These are phyloP conservation scores for Corella eumyota DNA, from an alignment of 23 tunicate genomes.

Conservation along the genomic window DNA sequence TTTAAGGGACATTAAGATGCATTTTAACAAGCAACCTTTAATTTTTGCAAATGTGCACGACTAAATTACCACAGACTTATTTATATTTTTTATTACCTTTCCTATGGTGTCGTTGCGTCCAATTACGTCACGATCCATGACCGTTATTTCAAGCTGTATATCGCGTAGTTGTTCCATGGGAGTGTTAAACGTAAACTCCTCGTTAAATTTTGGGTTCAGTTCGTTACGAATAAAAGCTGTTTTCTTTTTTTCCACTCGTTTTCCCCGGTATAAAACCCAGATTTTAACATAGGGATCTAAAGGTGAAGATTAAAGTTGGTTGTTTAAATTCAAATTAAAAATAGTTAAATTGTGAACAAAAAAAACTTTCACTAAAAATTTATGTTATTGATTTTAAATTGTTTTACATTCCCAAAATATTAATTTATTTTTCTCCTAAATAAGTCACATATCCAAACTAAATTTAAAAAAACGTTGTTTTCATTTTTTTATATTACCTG, in stretches of 20 bases:
- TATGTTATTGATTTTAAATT: no score
- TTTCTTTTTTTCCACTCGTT: conserved; percentile 82
- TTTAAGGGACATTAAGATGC: no score
- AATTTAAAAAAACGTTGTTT: no score
- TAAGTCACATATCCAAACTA: not conserved
- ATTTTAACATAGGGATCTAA: conserved; percentile 93
- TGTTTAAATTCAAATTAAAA: no score
- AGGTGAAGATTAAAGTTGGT: not conserved
- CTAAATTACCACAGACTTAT: not conserved
- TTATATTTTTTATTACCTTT: conserved; percentile 29
- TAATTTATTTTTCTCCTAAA: not conserved
- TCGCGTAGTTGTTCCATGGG: conserved; percentile 85
- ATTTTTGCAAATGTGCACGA: no score
- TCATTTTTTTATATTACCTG: no score
- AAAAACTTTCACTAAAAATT: not conserved
- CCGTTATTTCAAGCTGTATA: conserved; percentile 84
- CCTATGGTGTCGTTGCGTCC: conserved; percentile 97
- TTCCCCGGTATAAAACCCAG: conserved; percentile 74
- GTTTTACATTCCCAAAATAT: not conserved
- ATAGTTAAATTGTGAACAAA: not conserved
- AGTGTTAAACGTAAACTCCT: conserved; percentile 56
- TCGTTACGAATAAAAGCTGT: conserved; percentile 52
- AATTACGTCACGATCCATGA: conserved; percentile 87
- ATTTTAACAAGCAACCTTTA: no score
- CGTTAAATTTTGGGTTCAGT: conserved; percentile 70